phyloP scores from a whole-genome alignment of 2,888 invertebrate species.

The Colletes collaris region DNA sequence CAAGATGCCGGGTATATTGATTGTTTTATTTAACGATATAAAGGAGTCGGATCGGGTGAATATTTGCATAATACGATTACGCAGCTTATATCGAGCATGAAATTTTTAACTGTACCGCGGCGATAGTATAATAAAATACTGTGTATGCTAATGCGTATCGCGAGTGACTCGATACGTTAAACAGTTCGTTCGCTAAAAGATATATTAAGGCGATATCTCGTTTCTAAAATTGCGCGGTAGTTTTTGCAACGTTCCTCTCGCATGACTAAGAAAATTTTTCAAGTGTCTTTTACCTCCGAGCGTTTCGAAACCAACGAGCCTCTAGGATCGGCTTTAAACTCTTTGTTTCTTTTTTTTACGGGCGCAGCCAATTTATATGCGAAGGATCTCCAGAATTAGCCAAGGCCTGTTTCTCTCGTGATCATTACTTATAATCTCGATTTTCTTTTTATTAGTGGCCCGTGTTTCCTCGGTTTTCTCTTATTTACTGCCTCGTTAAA shows the following conservation, averaged over 20 bases:
- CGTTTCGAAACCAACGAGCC: constrained; percentile 17
- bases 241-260: constrained; percentile 19
- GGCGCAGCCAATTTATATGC: constrained; percentile 52
- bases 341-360: constrained; percentile 13
- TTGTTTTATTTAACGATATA: background rate
- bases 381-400: constrained; percentile 45
- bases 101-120: constrained; percentile 3
- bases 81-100: background rate
- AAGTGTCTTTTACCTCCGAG: constrained; percentile 27
- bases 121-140: constrained; percentile 4
- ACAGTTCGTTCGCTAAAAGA: background rate
- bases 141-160: constrained; percentile 11
- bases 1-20: background rate
- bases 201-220: constrained; percentile 1
- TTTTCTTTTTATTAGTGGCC: constrained; percentile 38
- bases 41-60: background rate
- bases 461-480: constrained; percentile 48
- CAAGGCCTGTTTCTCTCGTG: constrained; percentile 31
- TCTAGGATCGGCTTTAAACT: constrained; percentile 47
- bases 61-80: constrained; percentile 14
- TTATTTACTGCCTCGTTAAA: constrained; percentile 54
- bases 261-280: constrained; percentile 38
- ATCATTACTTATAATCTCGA: constrained; percentile 46
- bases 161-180: constrained; percentile 4
- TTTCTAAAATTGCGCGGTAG: constrained; percentile 12